These are phyloP conservation scores for Temnothorax curvispinosus DNA, from an alignment of 1,140 invertebrate species.

Conservation along the genomic window DNA sequence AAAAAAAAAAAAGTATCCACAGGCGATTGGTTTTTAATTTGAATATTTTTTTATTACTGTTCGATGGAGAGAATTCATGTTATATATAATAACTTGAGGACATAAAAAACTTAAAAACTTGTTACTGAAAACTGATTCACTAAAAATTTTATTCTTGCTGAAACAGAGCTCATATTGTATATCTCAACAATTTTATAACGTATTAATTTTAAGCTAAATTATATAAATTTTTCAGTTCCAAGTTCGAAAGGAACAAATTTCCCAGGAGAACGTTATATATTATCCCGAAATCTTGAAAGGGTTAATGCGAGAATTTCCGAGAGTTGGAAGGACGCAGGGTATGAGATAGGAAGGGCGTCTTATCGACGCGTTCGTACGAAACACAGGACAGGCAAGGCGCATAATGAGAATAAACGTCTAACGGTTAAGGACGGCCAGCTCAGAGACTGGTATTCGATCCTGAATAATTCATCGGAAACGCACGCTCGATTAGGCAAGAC, in stretches of 20 bases:
- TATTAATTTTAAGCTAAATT: neutral
- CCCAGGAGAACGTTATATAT: neutral
- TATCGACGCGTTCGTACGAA: constrained; percentile 47
- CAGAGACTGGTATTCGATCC: constrained; percentile 64
- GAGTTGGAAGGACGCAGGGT: neutral
- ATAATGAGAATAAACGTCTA: constrained; percentile 74
- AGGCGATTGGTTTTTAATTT: neutral
- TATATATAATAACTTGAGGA: neutral
- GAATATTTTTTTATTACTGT: neutral
- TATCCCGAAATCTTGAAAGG: neutral
- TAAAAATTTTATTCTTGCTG: neutral
- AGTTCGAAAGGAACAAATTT: neutral
- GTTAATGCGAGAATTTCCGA: neutral
- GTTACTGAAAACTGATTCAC: neutral
- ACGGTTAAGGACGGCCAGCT: constrained; percentile 57
- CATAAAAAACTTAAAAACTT: neutral
- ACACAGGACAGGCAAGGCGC: constrained; percentile 28
- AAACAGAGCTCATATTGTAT: neutral
- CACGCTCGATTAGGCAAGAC: constrained; percentile 74
- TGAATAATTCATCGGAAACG: constrained; percentile 77
- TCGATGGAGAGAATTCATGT: neutral
- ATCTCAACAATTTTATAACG: neutral
- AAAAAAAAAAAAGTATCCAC: neutral
- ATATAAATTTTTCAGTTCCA: neutral
- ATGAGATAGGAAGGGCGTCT: neutral